Evolutionary conservation across 2,797 vertebrate species (phyloP).

Genomic region (Poeciliopsis turneri): DNA sequence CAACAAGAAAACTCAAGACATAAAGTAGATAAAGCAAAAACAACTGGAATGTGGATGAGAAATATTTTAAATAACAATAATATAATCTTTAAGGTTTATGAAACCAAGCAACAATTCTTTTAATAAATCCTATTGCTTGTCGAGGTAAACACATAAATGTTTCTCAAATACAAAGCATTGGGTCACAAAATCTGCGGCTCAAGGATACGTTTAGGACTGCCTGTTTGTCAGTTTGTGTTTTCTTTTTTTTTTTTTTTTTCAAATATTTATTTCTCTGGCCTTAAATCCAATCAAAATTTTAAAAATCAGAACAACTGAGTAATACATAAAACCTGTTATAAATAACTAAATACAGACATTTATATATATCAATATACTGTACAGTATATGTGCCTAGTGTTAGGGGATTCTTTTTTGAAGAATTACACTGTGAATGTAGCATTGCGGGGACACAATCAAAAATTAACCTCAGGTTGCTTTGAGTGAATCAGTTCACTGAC

Average conservation of each 20-base stretch:
- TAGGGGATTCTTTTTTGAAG: neutral
- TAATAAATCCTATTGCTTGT: neutral
- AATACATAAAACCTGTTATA: neutral
- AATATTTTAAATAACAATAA: neutral
- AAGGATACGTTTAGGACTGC: neutral
- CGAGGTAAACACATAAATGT: neutral
- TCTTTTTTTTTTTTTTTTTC: neutral
- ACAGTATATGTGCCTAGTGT: neutral
- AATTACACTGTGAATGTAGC: neutral
- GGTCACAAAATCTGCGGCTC: neutral
- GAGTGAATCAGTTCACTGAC: neutral
- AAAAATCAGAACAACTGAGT: neutral
- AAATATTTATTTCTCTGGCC: neutral
- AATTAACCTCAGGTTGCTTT: neutral
- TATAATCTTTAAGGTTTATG: neutral
- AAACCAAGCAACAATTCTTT: neutral
- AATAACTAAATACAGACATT: neutral
- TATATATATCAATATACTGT: neutral
- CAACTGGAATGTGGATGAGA: neutral
- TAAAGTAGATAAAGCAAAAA: neutral
- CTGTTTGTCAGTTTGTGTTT: neutral
- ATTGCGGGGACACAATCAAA: neutral
- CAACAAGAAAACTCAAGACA: neutral
- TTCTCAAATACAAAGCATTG: neutral
- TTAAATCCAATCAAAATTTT: neutral